Evolutionary conservation across 1,140 invertebrate species (phyloP).

Genomic region (Bombus vancouverensis): DNA sequence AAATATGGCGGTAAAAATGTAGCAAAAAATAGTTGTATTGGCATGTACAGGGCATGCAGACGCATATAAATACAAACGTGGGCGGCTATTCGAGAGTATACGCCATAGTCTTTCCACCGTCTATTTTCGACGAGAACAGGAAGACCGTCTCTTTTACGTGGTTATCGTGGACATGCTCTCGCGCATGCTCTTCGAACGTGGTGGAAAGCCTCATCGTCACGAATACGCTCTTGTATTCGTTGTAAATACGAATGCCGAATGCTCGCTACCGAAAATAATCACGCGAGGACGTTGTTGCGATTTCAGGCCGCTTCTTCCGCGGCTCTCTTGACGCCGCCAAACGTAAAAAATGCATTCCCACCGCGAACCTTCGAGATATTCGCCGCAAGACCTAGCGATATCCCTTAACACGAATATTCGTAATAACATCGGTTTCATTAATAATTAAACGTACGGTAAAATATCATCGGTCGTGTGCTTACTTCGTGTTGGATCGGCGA

Average conservation of each 20-base stretch:
- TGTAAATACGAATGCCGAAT: slow-evolving; percentile 63
- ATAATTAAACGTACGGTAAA: background rate
- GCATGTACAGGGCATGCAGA: slow-evolving; percentile 28
- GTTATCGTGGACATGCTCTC: background rate
- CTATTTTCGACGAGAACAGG: slow-evolving; percentile 69
- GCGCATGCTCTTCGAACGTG: slow-evolving; percentile 52
- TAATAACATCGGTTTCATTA: background rate
- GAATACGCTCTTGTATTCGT: slow-evolving; percentile 35
- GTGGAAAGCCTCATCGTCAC: slow-evolving; percentile 6
- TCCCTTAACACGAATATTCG: background rate
- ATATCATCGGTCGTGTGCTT: background rate
- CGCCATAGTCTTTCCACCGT: slow-evolving; percentile 50
- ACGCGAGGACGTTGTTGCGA: slow-evolving; percentile 42
- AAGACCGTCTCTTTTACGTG: slow-evolving; percentile 48
- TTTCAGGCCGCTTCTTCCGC: slow-evolving; percentile 35
- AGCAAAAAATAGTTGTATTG: background rate
- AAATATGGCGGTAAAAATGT: background rate
- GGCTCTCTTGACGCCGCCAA: slow-evolving; percentile 17
- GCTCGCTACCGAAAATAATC: slow-evolving; percentile 68
- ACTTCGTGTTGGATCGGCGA: background rate
- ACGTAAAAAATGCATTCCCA: slow-evolving; percentile 44
- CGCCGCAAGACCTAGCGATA: background rate
- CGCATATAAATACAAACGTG: slow-evolving; percentile 55
- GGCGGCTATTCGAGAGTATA: slow-evolving; percentile 35
- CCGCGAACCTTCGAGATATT: background rate